These are phyloP conservation scores for Trididemnum nubilum DNA, from an alignment of 23 tunicate species.

Conservation along the genomic window DNA sequence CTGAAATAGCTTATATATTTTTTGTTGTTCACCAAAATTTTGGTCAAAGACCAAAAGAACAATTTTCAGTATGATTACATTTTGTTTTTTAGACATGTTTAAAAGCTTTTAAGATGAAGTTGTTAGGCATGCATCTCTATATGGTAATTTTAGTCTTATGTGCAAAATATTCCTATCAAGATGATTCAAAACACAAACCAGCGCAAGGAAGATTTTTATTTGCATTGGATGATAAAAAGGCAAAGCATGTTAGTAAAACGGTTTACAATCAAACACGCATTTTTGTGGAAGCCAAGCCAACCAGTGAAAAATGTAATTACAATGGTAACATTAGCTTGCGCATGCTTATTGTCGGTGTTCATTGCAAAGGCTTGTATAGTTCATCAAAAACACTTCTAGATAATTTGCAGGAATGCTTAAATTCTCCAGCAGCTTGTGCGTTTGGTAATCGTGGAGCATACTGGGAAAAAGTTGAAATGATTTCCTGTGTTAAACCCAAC, in stretches of 20 bases:
- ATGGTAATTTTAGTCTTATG: neutral
- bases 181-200: neutral
- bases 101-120: too few species aligned
- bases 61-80: too few species aligned
- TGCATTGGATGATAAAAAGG: neutral
- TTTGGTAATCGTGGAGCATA: neutral
- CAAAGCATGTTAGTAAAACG: neutral
- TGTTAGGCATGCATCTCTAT: too few species aligned
- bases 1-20: too few species aligned
- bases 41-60: too few species aligned
- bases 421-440: neutral
- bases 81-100: too few species aligned
- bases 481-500: neutral
- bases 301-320: neutral
- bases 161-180: neutral
- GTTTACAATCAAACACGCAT: neutral
- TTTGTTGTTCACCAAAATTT: too few species aligned
- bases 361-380: conserved; percentile 5
- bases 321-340: neutral
- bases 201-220: conserved; percentile 7
- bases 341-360: neutral
- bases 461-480: neutral
- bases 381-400: neutral
- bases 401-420: neutral
- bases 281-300: neutral